Evolutionary conservation across 2,888 invertebrate species (phyloP).

Genomic region (Heteromyza rotundicornis): DNA sequence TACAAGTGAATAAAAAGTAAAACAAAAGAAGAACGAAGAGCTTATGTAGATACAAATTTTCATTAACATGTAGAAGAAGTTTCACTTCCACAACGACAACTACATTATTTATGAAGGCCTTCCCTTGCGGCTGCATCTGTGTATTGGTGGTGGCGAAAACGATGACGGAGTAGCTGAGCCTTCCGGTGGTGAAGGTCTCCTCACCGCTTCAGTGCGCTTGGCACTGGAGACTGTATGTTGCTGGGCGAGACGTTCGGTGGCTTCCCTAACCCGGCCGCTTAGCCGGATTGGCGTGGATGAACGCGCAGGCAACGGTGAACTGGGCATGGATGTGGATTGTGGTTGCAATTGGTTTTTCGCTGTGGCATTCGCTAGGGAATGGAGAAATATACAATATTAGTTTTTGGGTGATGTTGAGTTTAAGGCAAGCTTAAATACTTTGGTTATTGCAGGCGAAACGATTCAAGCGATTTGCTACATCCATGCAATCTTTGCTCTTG

Average conservation of each 20-base stretch:
- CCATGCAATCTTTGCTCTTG: constrained; percentile 36
- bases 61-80: too few relatives aligned
- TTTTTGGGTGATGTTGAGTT: neutral
- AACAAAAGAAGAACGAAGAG: neutral
- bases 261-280: constrained; percentile 63
- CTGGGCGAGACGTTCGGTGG: constrained; percentile 60
- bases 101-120: neutral
- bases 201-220: constrained; percentile 4
- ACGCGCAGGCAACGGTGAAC: constrained; percentile 55
- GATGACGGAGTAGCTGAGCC: too few relatives aligned
- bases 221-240: constrained; percentile 53
- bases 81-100: neutral
- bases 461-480: constrained; percentile 40
- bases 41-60: neutral
- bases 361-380: constrained; percentile 32
- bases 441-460: constrained; percentile 44
- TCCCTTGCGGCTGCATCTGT: neutral
- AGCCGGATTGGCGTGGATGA: constrained; percentile 59
- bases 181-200: neutral
- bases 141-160: too few relatives aligned
- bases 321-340: constrained; percentile 55
- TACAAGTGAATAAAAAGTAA: neutral
- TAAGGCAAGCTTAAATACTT: constrained; percentile 35
- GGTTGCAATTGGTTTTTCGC: constrained; percentile 33
- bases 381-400: constrained; percentile 3